Base-by-base conservation (phyloP, 2,113 vertebrate species). In the Syngnathus floridae region DNA sequence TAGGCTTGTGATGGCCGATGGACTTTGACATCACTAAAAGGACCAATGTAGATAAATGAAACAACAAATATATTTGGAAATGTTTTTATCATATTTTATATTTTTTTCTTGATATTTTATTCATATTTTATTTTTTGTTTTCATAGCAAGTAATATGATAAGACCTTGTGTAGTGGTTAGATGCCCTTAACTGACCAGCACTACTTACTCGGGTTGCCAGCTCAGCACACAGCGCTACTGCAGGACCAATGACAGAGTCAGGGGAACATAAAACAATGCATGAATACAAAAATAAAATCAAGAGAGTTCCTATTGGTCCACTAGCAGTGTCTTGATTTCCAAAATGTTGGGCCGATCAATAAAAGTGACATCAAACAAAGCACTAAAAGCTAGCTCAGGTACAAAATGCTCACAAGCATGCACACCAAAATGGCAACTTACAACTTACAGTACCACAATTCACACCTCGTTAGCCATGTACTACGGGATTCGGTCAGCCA, bases 401-500 rank as follows among this genome's bases (percentile, higher is more conserved):
- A 61, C 12, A 41, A 4, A 5, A 41, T 9, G 1, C 43, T 16
- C 7, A 54, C 57, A 45, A 16, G 41, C 35, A 38, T 0, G 51
- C 0, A 66, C 55, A 64, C 52, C 64, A 0, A 9, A n/a, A 51
- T 41, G 40, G 40, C 10, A 6, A 64, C 35, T 37, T 35, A 22
- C 49, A 65, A 21, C 16, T 49, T 66, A n/a, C 60, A 56, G 55
- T 21, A 37, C 56, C 63, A 54, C 40, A 57, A 40, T 19, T 64
- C 57, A 80, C 71, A 84, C 73, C 77, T 73, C 58, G 45, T 41
- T 26, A 58, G 40, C 55, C 52, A 65, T 83, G 74, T 70, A 75
- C 38, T 51, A 70, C 65, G 77, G 67, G 69, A 81, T 64, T 81
- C 75, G 40, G 77, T 85, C 86, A 85, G 74, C 71, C 74, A 73